Conservation (phyloP, 2,113 vertebrate species). For the Aplodontia rufa region DNA sequence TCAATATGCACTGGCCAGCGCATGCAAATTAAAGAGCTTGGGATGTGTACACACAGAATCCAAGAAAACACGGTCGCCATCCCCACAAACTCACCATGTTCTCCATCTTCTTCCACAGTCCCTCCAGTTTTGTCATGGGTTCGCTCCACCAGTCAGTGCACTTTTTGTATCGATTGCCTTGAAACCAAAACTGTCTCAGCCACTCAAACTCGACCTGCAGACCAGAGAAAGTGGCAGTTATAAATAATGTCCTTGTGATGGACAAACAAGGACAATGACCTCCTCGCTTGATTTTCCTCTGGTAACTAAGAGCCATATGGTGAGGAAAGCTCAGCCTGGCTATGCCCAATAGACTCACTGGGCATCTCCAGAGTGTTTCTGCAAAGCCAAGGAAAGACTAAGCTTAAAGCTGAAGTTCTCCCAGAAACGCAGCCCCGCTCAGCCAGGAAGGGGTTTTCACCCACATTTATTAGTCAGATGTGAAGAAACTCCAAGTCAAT, state of each 20-base stretch:
- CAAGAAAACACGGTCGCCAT: fast-evolving
- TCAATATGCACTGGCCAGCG: not conserved
- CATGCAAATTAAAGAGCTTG: not conserved
- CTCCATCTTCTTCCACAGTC: constrained; percentile 95
- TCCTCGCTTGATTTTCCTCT: not conserved
- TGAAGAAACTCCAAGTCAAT: not conserved
- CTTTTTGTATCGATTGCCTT: constrained; percentile 92
- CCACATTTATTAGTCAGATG: not conserved
- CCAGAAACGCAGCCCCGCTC: not conserved
- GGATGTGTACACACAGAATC: fast-evolving
- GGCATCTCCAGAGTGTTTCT: constrained; percentile 5
- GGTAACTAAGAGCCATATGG: not conserved
- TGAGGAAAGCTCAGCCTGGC: constrained; percentile 14
- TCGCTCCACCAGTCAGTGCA: constrained; percentile 95
- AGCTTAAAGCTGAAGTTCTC: not conserved
- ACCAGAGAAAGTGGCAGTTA: not conserved
- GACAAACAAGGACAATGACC: not conserved
- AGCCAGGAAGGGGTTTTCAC: not conserved
- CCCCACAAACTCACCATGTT: constrained; percentile 88
- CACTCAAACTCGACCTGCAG: constrained; percentile 96
- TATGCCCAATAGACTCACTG: not conserved
- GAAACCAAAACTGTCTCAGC: constrained; percentile 98
- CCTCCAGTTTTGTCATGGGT: constrained; percentile 93
- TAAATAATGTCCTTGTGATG: not conserved
- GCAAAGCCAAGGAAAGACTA: not conserved